phyloP scores from a whole-genome alignment of 2,797 vertebrate genomes.

The Falco novaeseelandiae region DNA sequence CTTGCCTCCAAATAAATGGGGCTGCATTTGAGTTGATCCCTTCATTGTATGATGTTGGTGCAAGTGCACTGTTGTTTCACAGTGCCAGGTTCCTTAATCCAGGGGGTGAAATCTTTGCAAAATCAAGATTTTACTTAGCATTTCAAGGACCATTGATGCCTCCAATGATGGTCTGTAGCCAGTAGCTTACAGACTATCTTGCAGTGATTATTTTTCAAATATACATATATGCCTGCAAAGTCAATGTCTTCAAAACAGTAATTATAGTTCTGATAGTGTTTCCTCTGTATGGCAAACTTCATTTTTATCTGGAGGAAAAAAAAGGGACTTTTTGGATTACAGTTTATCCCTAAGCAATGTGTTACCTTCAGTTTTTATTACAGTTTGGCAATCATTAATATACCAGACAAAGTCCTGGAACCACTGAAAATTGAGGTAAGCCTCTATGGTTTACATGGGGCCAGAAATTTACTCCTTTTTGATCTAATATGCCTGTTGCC shows the following conservation, averaged over 20 bases:
- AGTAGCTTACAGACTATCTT: not conserved
- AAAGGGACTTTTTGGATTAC: not conserved
- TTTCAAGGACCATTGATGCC: not conserved
- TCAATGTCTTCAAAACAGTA: not conserved
- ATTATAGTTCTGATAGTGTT: not conserved
- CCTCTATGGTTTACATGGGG: not conserved
- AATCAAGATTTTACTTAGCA: not conserved
- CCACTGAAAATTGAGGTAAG: not conserved
- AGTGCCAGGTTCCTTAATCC: not conserved
- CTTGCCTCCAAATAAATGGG: not conserved
- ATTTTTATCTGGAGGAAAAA: not conserved
- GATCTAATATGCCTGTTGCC: not conserved
- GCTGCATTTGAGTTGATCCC: not conserved
- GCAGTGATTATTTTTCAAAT: not conserved
- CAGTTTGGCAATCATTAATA: not conserved
- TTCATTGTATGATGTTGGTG: not conserved
- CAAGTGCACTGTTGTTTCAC: not conserved
- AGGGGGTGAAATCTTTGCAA: not conserved
- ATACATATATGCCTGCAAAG: not conserved
- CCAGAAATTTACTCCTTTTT: not conserved
- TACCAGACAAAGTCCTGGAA: not conserved
- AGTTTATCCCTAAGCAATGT: not conserved
- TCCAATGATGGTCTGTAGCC: not conserved
- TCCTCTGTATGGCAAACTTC: not conserved
- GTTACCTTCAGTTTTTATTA: not conserved